Base-by-base conservation (phyloP, 2,888 invertebrate genomes). In the Micoletzkya japonica region DNA sequence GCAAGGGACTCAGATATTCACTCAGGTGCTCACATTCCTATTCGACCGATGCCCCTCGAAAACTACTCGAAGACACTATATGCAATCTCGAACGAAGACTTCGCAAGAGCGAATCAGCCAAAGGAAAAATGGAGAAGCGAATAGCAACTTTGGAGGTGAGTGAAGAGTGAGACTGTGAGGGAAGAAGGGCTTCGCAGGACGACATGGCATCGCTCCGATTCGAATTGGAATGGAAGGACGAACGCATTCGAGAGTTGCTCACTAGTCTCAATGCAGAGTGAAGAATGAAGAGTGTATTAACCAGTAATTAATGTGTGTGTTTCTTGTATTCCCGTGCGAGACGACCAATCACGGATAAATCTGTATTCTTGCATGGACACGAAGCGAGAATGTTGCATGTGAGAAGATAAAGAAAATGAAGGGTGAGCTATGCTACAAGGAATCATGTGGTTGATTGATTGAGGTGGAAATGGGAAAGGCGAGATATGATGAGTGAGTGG, bases 151-250 rank as follows among this genome's bases (percentile, higher is more conserved):
- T 71, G 52, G 69, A 57, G 68, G 59, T 58, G 52, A n/a, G n/a
- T n/a, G n/a, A n/a, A n/a, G n/a, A n/a, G n/a, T n/a, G n/a, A n/a
- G n/a, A n/a, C n/a, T n/a, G n/a, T n/a, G n/a, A n/a, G n/a, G n/a
- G n/a, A n/a, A n/a, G n/a, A n/a, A n/a, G n/a, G n/a, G n/a, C n/a
- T n/a, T 75, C 74, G 26, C 76, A 79, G 77, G 72, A 75, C 26
- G 80, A 80, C 69, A 74, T 76, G 37, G 73, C 72, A 57, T 73
- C 74, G 30, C 72, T 80, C 10, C 76, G 81, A 32, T 78, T 73
- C 73, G 81, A 81, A 70, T 76, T 80, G 56, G 77, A 75, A 37
- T 81, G 81, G 81, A 81, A 81, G 66, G 76, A 81, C 72, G 67
- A 70, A 52, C 73, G 81, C 28, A 81, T 81, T 70, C 74, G 70